phyloP scores from a whole-genome alignment of 2,797 vertebrate species.

The Coluber constrictor region DNA sequence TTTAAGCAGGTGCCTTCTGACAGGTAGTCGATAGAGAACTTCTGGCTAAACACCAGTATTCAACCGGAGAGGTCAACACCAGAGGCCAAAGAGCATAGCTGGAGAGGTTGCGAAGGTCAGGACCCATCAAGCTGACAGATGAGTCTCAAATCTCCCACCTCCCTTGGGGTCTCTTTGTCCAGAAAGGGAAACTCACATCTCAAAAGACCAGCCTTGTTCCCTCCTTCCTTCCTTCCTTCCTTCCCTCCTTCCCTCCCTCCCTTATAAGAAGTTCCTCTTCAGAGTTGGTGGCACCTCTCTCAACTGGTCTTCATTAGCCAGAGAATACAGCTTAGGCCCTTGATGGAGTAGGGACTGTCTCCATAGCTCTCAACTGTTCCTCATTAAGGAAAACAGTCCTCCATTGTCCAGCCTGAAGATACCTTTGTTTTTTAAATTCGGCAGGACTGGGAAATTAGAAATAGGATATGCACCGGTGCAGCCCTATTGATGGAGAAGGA shows the following conservation, averaged over 20 bases:
- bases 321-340: slow-evolving; percentile 49
- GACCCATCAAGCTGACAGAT: slow-evolving; percentile 81
- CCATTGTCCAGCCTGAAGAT: slow-evolving; percentile 79
- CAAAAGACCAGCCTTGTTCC: slow-evolving; percentile 21
- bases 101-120: slow-evolving; percentile 80
- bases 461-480: slow-evolving; percentile 75
- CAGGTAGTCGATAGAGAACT: slow-evolving; percentile 93
- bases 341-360: slow-evolving; percentile 71
- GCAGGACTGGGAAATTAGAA: slow-evolving; percentile 70
- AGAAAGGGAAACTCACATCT: slow-evolving; percentile 31
- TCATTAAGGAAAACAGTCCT: slow-evolving; percentile 78
- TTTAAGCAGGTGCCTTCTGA: slow-evolving; percentile 88
- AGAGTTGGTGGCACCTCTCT: slow-evolving; percentile 71
- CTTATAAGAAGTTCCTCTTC: slow-evolving; percentile 53
- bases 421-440: slow-evolving; percentile 72
- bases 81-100: slow-evolving; percentile 83
- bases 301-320: slow-evolving; percentile 79
- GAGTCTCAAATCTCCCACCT: slow-evolving; percentile 64
- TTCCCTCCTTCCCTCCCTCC: slow-evolving; percentile 32
- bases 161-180: slow-evolving; percentile 21
- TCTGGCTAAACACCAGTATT: slow-evolving; percentile 73
- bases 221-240: slow-evolving; percentile 25
- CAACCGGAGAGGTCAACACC: slow-evolving; percentile 77
- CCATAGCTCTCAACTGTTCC: slow-evolving; percentile 82
- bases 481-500: slow-evolving; percentile 67